Evolutionary conservation across 2,888 invertebrate species (phyloP), one percentile per base, ranked within the genome.

Genomic region (Cremastinae sp.): DNA sequence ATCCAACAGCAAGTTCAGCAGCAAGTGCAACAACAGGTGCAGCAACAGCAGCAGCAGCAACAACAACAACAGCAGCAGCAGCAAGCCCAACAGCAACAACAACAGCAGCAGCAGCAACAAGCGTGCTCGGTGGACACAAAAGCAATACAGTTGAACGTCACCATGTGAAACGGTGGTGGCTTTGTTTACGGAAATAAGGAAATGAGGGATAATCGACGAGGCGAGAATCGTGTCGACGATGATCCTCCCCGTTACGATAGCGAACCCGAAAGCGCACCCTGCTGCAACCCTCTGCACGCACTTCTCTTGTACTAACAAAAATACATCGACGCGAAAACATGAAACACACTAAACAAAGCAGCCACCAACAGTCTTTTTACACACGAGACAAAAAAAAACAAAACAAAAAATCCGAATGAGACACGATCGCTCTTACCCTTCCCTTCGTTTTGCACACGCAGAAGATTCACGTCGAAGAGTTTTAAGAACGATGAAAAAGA

Each of bases 271-370:
- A 81, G 85, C 84, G 87, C 87, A 87, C 85, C 83, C 87, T 83
- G 88, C 87, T 89, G 88, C 89, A 87, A 89, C 87, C 87, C 88
- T 87, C 86, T 88, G 88, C 89, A 88, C 89, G 86, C 89, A 89
- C 88, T 87, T 88, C 85, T 88, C 89, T 87, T 88, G 88, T 88
- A 89, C 89, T 89, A 89, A 89, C 86, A 80, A 62, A 51, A 14
- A 28, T 47, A 62, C 28, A 39, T 9, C 28, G 8, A 22, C 35
- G 64, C 47, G 45, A 10, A 53, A 3, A 74, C 35, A 45, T 49
- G 28, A 8, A 62, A 5, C 10, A 39, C 37, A 43, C 43, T n/a
- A n/a, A n/a, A n/a, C n/a, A n/a, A n/a, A n/a, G n/a, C n/a, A n/a
- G n/a, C n/a, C n/a, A n/a, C n/a, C n/a, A n/a, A n/a, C n/a, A n/a